phyloP scores from a whole-genome alignment of 1,140 invertebrate genomes.

The Hetaerina americana region DNA sequence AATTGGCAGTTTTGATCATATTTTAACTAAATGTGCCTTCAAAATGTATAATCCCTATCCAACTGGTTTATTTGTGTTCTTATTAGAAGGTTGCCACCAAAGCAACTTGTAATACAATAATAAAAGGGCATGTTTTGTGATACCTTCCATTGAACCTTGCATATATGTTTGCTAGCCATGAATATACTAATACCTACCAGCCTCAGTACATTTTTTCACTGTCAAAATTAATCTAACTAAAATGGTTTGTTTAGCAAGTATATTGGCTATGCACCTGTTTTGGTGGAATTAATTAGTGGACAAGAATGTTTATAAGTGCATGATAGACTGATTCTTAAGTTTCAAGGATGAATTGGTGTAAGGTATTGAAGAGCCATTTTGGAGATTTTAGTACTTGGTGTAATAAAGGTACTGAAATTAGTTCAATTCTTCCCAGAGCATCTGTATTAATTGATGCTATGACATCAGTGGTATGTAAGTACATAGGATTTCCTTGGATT shows the following conservation, averaged over 20 bases:
- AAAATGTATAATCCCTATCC: background rate
- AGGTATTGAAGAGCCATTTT: background rate
- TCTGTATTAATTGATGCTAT: background rate
- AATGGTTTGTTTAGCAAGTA: background rate
- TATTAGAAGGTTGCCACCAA: background rate
- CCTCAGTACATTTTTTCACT: background rate
- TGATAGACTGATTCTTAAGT: no score
- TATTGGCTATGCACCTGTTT: background rate
- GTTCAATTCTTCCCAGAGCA: background rate
- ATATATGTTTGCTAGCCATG: background rate
- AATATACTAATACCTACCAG: background rate
- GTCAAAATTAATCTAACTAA: background rate
- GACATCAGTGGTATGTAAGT: background rate
- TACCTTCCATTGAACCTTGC: background rate
- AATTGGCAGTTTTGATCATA: background rate
- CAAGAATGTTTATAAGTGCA: background rate
- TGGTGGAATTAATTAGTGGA: background rate
- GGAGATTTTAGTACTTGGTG: background rate
- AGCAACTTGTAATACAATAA: background rate
- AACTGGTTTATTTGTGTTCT: background rate
- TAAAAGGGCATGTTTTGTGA: background rate
- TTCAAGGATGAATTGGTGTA: background rate
- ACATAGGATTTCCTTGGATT: background rate
- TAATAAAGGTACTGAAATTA: background rate
- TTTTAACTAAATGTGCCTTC: background rate